Percentiles rank a stretch among this genome's conserved stretches.
Conservation (phyloP, 2,888 invertebrate species). For the Osmoderma eremita region DNA sequence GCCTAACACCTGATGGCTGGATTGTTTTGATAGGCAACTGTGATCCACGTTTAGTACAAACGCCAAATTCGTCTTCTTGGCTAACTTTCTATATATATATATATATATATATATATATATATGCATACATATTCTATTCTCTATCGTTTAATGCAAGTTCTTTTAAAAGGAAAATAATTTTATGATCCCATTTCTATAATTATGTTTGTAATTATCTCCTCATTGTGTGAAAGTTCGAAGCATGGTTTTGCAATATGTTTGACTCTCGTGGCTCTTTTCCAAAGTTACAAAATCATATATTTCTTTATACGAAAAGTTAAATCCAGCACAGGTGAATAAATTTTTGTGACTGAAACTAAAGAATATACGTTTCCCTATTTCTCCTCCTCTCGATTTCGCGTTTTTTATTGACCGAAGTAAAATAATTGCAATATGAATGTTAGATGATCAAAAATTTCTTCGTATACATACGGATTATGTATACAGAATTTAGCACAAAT, state of each 20-base stretch:
- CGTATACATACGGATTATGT: no score
- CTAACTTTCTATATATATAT: slow-evolving; percentile 8
- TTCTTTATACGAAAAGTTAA: slow-evolving; percentile 17
- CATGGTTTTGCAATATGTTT: slow-evolving; percentile 17
- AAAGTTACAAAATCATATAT: slow-evolving; percentile 31
- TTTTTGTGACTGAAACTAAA: not conserved
- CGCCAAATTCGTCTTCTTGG: slow-evolving; percentile 17
- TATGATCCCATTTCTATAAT: slow-evolving; percentile 2
- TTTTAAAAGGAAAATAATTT: not conserved
- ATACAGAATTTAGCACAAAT: no score
- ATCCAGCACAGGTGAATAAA: slow-evolving; percentile 18
- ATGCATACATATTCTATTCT: slow-evolving; percentile 5
- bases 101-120: not conserved
- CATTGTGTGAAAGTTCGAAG: slow-evolving; percentile 14
- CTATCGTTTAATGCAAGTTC: not conserved
- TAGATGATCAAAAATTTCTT: no score
- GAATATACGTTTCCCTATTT: no score
- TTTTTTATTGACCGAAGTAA: no score
- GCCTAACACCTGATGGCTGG: slow-evolving; percentile 57
- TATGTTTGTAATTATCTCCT: slow-evolving; percentile 6
- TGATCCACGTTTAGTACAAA: slow-evolving; percentile 37
- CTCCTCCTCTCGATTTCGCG: no score
- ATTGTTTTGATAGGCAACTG: slow-evolving; percentile 45
- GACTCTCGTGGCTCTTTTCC: slow-evolving; percentile 27
- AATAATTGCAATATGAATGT: no score